Percentiles rank a stretch among this genome's conserved stretches.
phyloP scores from a whole-genome alignment of 2,113 vertebrate genomes.

The Benitochromis conjunctus region DNA sequence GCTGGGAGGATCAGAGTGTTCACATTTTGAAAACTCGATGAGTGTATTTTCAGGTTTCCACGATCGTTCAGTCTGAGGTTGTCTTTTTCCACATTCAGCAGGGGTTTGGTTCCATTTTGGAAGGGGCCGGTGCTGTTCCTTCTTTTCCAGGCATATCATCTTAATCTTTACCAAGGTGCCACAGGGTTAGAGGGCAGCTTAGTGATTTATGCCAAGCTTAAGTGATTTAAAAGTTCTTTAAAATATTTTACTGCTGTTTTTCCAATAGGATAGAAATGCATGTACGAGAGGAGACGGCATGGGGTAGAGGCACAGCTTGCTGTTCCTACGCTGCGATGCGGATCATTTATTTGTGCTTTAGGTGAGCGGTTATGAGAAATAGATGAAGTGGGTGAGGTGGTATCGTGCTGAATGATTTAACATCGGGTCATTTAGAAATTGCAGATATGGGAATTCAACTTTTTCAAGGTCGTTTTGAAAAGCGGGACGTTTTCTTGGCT shows the following conservation, averaged over 20 bases:
- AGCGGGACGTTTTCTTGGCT: constrained; percentile 34
- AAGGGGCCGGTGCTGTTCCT: neutral
- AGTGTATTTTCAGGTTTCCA: constrained; percentile 21
- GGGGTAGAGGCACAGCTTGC: neutral
- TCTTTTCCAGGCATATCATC: constrained; percentile 17
- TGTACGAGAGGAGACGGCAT: neutral
- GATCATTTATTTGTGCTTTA: constrained; percentile 39
- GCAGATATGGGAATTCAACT: constrained; percentile 33
- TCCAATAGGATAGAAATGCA: neutral
- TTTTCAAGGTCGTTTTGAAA: neutral
- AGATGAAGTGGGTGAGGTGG: constrained; percentile 1
- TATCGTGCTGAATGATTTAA: constrained; percentile 37
- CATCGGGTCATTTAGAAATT: constrained; percentile 20
- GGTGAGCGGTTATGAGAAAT: constrained; percentile 25
- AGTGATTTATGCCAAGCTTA: constrained; percentile 44
- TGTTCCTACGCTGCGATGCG: neutral
- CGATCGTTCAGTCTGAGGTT: neutral
- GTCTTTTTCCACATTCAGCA: constrained; percentile 44
- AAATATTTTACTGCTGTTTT: constrained; percentile 41
- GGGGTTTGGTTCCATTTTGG: constrained; percentile 31
- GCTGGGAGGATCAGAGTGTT: neutral
- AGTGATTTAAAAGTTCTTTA: constrained; percentile 62
- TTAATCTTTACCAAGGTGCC: constrained; percentile 29
- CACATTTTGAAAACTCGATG: neutral
- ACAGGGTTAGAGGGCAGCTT: constrained; percentile 30